Base-by-base conservation (phyloP, 2,888 invertebrate genomes). In the Orchesellides sinensis region DNA sequence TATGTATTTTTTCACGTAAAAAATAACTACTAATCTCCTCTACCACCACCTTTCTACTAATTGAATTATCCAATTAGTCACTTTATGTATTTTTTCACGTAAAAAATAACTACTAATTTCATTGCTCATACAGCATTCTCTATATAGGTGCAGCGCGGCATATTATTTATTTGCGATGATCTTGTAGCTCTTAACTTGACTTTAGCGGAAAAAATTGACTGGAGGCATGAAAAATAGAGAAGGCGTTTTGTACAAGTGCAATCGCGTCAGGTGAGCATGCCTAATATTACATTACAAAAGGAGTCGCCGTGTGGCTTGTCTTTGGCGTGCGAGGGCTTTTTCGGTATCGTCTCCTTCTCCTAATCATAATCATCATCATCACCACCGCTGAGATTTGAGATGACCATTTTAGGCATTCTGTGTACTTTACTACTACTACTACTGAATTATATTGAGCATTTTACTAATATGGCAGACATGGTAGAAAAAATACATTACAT, bases 31-130 rank as follows among this genome's bases (percentile, higher is more conserved):
- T 74, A 74, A 74, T 74, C 65, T 74, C 47, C 49, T 10, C 40
- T n/a, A n/a, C n/a, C n/a, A n/a, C n/a, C n/a, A n/a, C 12, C 56
- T 6, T 6, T 12, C 47, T 29, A 27, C 65, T 79, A 79, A 79
- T 79, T 79, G 78, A 79, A 79, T 79, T 72, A 80, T 80, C 80
- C 80, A 80, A 80, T 80, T 80, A 80, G 80, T 80, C 80, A 73
- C n/a, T 66, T 65, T 68, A 45, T 47, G 49, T 56, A 59, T 59
- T 49, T 56, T 72, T 69, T 61, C 49, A 70, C 52, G 63, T 70
- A 54, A 40, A 40, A 40, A 40, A 59, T n/a, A 49, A 56, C 73
- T 45, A 63, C 74, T 74, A 74, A 74, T 74, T 74, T 74, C 47
- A 74, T 63, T 73, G 49, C 29, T 32, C 47, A 32, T 52, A 49